Conservation (phyloP, 2,797 vertebrate species). For the Chromobotia macracanthus region DNA sequence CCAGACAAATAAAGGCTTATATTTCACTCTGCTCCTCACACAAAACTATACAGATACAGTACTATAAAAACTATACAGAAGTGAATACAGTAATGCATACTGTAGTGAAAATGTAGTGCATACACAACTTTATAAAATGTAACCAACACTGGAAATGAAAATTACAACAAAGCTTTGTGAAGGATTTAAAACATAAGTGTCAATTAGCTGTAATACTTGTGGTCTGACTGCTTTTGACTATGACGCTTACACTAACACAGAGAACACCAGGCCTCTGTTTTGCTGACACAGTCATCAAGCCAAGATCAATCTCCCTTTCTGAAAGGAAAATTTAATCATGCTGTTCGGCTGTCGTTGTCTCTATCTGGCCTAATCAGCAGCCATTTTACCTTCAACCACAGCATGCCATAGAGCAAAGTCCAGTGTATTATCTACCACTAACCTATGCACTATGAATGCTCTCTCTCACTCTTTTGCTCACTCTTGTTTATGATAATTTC, state of each 20-base stretch:
- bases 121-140: neutral
- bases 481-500: conserved; percentile 40
- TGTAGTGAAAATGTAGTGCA: too few species aligned
- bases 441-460: conserved; percentile 44
- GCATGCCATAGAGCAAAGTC: conserved; percentile 76
- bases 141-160: neutral
- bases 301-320: conserved; percentile 56
- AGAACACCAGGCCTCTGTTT: conserved; percentile 45
- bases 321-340: conserved; percentile 74
- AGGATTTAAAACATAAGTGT: neutral
- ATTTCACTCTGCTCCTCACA: too few species aligned
- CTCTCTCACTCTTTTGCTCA: neutral
- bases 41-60: too few species aligned
- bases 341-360: conserved; percentile 62
- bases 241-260: conserved; percentile 26
- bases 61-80: too few species aligned
- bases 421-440: conserved; percentile 71
- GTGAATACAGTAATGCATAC: too few species aligned
- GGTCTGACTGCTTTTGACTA: conserved; percentile 32
- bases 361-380: conserved; percentile 75
- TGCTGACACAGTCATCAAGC: conserved; percentile 62
- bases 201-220: conserved; percentile 9
- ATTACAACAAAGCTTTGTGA: neutral
- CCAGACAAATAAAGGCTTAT: too few species aligned
- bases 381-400: conserved; percentile 76